Base-by-base conservation (phyloP, 92 coral and sea anemone genomes). In the Epizoanthus fatuus region DNA sequence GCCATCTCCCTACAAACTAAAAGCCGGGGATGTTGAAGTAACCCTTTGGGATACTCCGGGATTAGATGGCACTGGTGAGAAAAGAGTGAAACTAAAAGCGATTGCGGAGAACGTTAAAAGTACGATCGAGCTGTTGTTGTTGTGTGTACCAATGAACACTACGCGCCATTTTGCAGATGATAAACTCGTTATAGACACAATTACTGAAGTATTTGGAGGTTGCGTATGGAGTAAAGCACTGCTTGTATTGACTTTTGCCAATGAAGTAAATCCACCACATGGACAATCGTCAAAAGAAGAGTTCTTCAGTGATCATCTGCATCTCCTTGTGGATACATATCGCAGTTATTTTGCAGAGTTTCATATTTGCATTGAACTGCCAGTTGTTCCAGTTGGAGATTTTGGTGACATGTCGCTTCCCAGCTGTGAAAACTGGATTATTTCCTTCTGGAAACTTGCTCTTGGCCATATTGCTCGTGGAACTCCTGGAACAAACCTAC, bases 361-460 rank as follows among this genome's bases (percentile, higher is more conserved):
- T 35, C 13, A 66, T 7, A 4, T 12, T 66, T 10, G n/a, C 11
- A 16, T 5, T 29, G 72, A 32, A 13, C 19, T 66, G 15, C 72
- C 72, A 4, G 72, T 38, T 7, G 49, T 38, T 35, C 17, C 45
- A 3, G 72, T 37, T 22, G 72, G 72, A 37, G 72, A 66, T 39
- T 66, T 66, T 66, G 72, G 72, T 5, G 38, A 32, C 22, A 22
- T 66, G 13, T 7, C 17, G 7, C 72, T 66, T 66, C 72, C 72
- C 4, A 66, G 16, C 38, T 35, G 17, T 37, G 51, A 66, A 7
- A 35, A 66, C 13, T 66, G 72, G 72, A 14, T 66, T 37, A 35
- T 0, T 29, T 35, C 15, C 8, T 66, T 66, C 47, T 66, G 72
- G 72, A 22, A 32, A 66, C 29, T 11, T 10, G 72, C 72, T 12